Base-by-base conservation (phyloP, 2,888 invertebrate species). In the Dasysyrphus albostriatus region DNA sequence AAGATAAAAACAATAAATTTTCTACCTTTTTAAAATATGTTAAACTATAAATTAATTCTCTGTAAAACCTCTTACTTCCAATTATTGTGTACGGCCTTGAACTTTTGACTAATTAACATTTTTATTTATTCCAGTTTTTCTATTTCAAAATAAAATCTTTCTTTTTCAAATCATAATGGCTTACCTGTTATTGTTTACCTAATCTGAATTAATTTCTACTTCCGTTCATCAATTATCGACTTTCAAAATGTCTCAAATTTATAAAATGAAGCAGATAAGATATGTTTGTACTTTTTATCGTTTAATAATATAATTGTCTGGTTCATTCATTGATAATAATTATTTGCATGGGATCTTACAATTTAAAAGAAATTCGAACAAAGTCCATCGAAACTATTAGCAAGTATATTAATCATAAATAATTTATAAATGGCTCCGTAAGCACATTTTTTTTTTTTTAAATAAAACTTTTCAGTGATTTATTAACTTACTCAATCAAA, bases 401-500 rank as follows among this genome's bases (percentile, higher is more conserved):
- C 19, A 14, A 16, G 24, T 24, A 12, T 9, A n/a, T 44, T n/a
- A 44, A 44, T 44, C n/a, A 44, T n/a, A 24, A 24, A 24, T 24
- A 24, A 5, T 42, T 0, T n/a, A 14, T 14, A n/a, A n/a, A 1
- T 44, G 7, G 7, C 44, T 44, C n/a, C 0, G 24, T 24, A 29
- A 44, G 9, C n/a, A 4, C n/a, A 63, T 24, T 24, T 24, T 24
- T 24, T 24, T 24, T 14, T 5, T 44, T 29, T 39, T 14, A 39
- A 32, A 39, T 61, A 19, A 24, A 24, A 8, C 1, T 14, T 42
- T 42, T 14, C 24, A 61, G 14, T 65, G 47, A 65, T 47, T n/a
- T 65, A 47, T 65, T 65, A 47, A 29, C 16, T 42, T 24, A 63
- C n/a, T 65, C 16, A 47, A 65, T 47, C 32, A 65, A 47, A 9